Evolutionary conservation across 2,797 vertebrate species (phyloP).

Genomic region (Borostomias antarcticus): DNA sequence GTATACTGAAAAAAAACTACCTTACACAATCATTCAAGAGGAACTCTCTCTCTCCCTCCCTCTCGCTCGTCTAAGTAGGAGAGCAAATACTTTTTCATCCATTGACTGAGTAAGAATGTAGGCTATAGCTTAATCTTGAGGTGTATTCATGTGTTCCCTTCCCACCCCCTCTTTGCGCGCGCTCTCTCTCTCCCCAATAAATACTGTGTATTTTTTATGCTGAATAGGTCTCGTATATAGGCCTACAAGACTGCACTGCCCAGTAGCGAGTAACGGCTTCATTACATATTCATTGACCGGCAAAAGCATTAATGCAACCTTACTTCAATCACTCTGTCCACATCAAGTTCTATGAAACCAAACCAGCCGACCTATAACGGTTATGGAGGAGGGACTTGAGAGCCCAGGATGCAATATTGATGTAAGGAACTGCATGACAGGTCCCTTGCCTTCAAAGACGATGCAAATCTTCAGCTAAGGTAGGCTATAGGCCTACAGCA

Average conservation of each 20-base stretch:
- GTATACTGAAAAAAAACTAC: slow-evolving; percentile 88
- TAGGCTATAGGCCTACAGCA: too few species aligned
- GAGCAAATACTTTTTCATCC: slow-evolving; percentile 67
- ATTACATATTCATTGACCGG: slow-evolving; percentile 80
- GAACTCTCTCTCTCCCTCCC: slow-evolving; percentile 49
- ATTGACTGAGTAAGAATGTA: slow-evolving; percentile 59
- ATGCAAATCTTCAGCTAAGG: too few species aligned
- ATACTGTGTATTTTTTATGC: slow-evolving; percentile 38
- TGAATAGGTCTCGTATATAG: slow-evolving; percentile 54
- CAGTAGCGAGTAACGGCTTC: slow-evolving; percentile 62
- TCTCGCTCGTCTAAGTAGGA: slow-evolving; percentile 43
- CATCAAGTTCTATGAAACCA: neutral
- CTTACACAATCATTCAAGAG: slow-evolving; percentile 83
- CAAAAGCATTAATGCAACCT: slow-evolving; percentile 72
- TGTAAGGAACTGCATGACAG: too few species aligned
- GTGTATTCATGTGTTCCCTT: slow-evolving; percentile 64
- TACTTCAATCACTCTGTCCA: slow-evolving; percentile 50
- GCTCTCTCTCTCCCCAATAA: slow-evolving; percentile 26
- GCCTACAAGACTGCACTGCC: slow-evolving; percentile 38
- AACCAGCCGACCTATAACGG: neutral
- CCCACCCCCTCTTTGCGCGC: slow-evolving; percentile 26
- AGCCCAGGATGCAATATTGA: too few species aligned
- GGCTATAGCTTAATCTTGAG: slow-evolving; percentile 57
- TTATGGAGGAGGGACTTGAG: neutral
- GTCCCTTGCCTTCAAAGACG: too few species aligned